Base-by-base conservation (phyloP, 2,888 invertebrate species). In the Steromphala cineraria region DNA sequence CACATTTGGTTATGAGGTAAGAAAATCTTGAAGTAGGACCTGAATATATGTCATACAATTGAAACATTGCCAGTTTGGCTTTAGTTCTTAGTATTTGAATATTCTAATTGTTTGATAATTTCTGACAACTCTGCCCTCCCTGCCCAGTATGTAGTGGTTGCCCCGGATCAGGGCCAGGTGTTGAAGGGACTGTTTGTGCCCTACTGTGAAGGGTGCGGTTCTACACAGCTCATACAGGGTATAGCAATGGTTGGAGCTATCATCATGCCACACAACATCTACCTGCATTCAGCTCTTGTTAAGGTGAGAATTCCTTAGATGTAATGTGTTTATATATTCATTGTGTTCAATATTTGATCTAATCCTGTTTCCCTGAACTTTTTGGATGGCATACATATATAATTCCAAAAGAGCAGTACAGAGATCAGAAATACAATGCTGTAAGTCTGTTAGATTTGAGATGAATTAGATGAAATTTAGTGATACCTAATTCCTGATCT, bases 231-330 rank as follows among this genome's bases (percentile, higher is more conserved):
- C n/a, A 88, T 94, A 71, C 93, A 94, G 84, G 94, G 92, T 15
- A 93, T 94, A 15, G 94, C 97, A 36, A 96, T 98, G 80, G 95
- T 98, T 78, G 98, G 97, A 28, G 96, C 97, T 67, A 97, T 98
- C 40, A 97, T 98, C 86, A 98, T 98, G 97, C 98, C 98, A 0
- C 97, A 98, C 91, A 98, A 98, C 94, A 94, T 98, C 79, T 98
- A 97, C 92, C 94, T 98, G 19, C 98, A 98, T 93, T 97, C 97
- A 40, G 97, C 97, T n/a, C 95, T 98, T 82, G 97, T 97, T 55
- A 97, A 97, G 95, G 96, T 96, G 93, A 91, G 90, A 13, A 19
- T 19, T 17, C 4, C 56, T n/a, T 19, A n/a, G 19, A 8, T 1
- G 7, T 67, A 31, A 24, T 31, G 28, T 5, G 1, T 28, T 21